Evolutionary conservation across 2,797 vertebrate species (phyloP), one percentile per base, ranked within the genome.

Genomic region (Pangasius larnaudii): DNA sequence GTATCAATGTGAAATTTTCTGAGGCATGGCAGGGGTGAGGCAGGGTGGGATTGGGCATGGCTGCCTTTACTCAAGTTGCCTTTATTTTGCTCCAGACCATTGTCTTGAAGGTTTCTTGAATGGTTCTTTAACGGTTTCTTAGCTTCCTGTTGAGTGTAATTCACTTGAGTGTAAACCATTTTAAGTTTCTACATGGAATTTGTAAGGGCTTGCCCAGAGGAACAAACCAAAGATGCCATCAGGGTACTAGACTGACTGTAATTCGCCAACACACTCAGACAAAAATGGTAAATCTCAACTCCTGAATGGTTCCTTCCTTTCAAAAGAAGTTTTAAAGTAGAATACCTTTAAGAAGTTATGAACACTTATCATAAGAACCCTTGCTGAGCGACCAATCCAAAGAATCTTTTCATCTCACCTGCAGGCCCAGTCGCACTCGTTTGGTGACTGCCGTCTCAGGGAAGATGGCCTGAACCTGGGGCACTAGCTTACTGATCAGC

Each of bases 381-480:
- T 13, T 42, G 2, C 14, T 22, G 13, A 42, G 30, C 0, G 2
- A 46, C 6, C 39, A 63, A 30, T 58, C 19, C 51, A 42, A 75
- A 59, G 46, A n/a, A 18, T 9, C 13, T 11, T 85, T 49, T 49
- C 72, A 87, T 51, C 92, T 96, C 94, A 99, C 99, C 98, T 99
- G 99, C 82, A 99, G 94, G 39, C 98, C 98, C 91, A 99, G 95
- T 89, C 97, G 97, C 90, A 99, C 98, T 95, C 93, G 95, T 93
- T 99, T 99, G 92, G 98, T 99, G 92, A 99, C 98, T 0, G 99
- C 98, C 0, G 97, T 96, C 65, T 98, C 97, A 0, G 98, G 99
- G 92, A 99, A 99, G 24, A 97, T 99, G 75, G 98, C 98, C 90
- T 98, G 97, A 1, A 99, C 98, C 65, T 96, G 95, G 16, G 98